A percentile compares a stretch with the other conserved stretches of the same genome.
Conservation (phyloP, 2,888 invertebrate genomes). For the Eupithecia centaureata region DNA sequence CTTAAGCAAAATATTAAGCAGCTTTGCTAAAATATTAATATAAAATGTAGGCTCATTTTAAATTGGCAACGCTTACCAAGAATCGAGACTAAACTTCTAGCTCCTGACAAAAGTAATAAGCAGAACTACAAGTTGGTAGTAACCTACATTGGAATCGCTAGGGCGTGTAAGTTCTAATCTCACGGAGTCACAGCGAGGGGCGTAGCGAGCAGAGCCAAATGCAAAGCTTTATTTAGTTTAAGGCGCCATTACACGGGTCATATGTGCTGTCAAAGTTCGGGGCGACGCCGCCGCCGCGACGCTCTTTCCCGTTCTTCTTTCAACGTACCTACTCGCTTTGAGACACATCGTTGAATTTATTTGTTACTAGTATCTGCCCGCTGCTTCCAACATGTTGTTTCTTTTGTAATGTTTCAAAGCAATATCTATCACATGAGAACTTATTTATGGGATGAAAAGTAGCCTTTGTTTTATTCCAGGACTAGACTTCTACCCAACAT, state of each 20-base stretch:
- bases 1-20: constrained; percentile 9
- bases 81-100: constrained; percentile 38
- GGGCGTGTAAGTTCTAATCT: constrained; percentile 64
- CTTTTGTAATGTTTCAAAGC: no score
- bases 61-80: constrained; percentile 34
- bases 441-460: no score
- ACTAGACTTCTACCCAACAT: no score
- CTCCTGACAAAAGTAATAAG: constrained; percentile 44
- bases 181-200: constrained; percentile 69
- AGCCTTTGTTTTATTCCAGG: no score
- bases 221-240: constrained; percentile 82
- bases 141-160: constrained; percentile 35
- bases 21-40: no score
- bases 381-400: no score
- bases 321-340: constrained; percentile 49
- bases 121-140: constrained; percentile 27
- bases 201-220: constrained; percentile 71
- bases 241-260: constrained; percentile 83
- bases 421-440: no score
- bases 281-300: constrained; percentile 52
- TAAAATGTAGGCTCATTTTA: background rate
- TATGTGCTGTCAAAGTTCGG: constrained; percentile 82
- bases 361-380: background rate
- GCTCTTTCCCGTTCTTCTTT: constrained; percentile 51
- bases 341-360: constrained; percentile 6